Base-by-base conservation (phyloP, 2,113 vertebrate species). In the Pipra filicauda region DNA sequence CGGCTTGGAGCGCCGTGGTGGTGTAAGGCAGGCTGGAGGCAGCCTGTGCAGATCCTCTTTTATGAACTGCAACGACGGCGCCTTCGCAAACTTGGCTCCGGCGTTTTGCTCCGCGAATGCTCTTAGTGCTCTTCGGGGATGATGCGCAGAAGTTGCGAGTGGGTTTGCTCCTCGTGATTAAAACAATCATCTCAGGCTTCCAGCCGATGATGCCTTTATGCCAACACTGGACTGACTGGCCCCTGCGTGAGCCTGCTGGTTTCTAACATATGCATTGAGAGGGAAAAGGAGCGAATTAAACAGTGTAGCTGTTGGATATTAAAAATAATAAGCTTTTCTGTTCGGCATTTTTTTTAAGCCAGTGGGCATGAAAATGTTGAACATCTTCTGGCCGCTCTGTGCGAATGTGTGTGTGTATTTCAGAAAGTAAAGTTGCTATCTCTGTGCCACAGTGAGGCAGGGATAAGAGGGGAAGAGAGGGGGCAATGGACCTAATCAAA, bases 371-470 rank as follows among this genome's bases (percentile, higher is more conserved):
- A 58, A 89, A 75, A 81, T 6, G 35, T 55, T 69, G 69, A 46
- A 48, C 13, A 3, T 51, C 70, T 74, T 73, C 52, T 12, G 80
- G 85, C 55, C 0, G 8, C 58, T 73, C 82, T 43, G 37, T 46
- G 41, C 18, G 54, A 89, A 89, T 89, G 64, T 15, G 71, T 30
- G 73, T 92, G 74, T 91, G 19, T 69, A 77, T 97, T 97, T 95
- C 44, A 74, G 83, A 97, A 97, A 98, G 97, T 98, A 97, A 97
- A 98, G 97, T 98, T 97, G 98, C 98, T 98, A 97, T 98, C 97
- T 97, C 96, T 4, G 21, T 96, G 97, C 96, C 95, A 92, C 96
- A 96, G 97, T 92, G 79, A 96, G 81, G 71, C 64, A 41, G 55
- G 75, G 73, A 72, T 66, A 77, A 83, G 74, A 64, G 43, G 49